Evolutionary conservation across 2,888 invertebrate species (phyloP).

Genomic region (Tubulanus polymorphus): DNA sequence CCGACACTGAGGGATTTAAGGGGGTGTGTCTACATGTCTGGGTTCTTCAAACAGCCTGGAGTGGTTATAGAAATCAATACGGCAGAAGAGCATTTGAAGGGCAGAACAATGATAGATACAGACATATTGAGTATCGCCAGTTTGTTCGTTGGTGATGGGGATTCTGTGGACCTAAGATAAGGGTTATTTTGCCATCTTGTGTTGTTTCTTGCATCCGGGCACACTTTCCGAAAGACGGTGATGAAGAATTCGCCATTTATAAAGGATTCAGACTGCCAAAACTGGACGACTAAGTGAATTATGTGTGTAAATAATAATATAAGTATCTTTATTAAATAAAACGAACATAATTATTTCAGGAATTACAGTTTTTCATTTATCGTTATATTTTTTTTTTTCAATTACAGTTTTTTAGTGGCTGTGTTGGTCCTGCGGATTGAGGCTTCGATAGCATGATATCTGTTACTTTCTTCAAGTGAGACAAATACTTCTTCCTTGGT

Average conservation of each 20-base stretch:
- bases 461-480: too few relatives aligned
- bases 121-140: constrained; percentile 12
- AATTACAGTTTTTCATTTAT: too few relatives aligned
- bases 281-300: too few relatives aligned
- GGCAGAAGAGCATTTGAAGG: neutral
- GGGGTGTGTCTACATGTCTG: neutral
- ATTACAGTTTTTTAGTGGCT: too few relatives aligned
- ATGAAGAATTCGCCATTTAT: neutral
- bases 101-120: neutral
- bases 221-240: neutral
- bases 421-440: too few relatives aligned
- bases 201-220: constrained; percentile 5
- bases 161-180: constrained; percentile 5
- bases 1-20: neutral
- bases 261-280: too few relatives aligned
- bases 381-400: too few relatives aligned
- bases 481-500: too few relatives aligned
- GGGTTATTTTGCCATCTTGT: constrained; percentile 16
- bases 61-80: neutral
- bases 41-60: neutral
- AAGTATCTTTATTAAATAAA: too few relatives aligned
- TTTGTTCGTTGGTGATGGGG: constrained; percentile 15
- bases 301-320: too few relatives aligned
- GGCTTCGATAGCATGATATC: too few relatives aligned
- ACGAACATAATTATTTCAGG: too few relatives aligned